Evolutionary conservation across 2,888 invertebrate genomes (phyloP), one percentile per base, ranked within the genome.

Genomic region (Axea sp.): DNA sequence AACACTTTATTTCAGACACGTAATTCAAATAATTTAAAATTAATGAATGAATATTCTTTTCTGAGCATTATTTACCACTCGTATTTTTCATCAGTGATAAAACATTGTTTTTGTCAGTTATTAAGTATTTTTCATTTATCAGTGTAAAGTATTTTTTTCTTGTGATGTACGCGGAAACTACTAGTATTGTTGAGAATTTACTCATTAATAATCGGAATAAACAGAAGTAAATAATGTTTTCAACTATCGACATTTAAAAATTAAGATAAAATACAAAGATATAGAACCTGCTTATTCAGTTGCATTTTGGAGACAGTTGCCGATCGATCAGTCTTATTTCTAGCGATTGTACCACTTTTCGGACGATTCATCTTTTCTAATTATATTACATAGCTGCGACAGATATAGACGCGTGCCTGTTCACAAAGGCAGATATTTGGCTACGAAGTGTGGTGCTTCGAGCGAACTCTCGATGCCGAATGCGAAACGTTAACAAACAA

Each of bases 321-420:
- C 41, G 11, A 19, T 35, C 51, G 68, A 43, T 68, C 68, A 5
- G 68, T 53, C 37, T 59, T 69, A 45, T 45, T 69, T 51, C 35
- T 49, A 30, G 60, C 43, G 35, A n/a, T 43, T 35, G 68, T 53
- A 35, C 17, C 60, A 60, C 51, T 69, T 49, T 60, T 69, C 28
- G 51, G 51, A 11, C 59, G 60, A 69, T 69, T 69, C 68, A 69
- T 69, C 35, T 49, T 53, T 49, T 59, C 60, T 60, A 51, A 69
- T 59, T 31, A 68, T 69, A 59, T 45, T 43, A 60, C 68, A 69
- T 69, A 51, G 68, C 53, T 60, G 51, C 43, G 51, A 49, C 49
- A 22, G 15, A 43, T 41, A 64, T 43, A 51, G 19, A 43, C 11
- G 37, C 6, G 12, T 26, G 26, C 0, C 41, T n/a, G 33, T 35